These are phyloP conservation scores for Oxygymnocypris stewartii DNA, from an alignment of 2,113 vertebrate species.

Conservation along the genomic window DNA sequence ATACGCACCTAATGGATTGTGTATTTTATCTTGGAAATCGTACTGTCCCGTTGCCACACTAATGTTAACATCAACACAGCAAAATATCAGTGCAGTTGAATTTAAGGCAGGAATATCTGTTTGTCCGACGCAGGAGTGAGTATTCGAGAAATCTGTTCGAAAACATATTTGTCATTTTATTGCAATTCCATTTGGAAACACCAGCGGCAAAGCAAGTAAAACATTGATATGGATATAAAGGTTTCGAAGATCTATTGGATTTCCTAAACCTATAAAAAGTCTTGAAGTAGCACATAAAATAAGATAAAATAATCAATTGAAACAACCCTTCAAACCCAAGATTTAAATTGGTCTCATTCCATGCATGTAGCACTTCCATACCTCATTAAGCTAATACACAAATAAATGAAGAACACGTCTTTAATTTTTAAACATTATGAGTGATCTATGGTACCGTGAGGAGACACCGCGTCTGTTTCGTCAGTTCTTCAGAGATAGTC, in stretches of 20 bases:
- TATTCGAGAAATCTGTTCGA: not conserved
- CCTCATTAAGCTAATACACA: slow-evolving; percentile 39
- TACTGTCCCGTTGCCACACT: not conserved
- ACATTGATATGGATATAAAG: slow-evolving; percentile 10
- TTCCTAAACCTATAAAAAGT: slow-evolving; percentile 3
- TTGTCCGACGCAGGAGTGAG: not conserved
- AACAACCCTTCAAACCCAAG: slow-evolving; percentile 7
- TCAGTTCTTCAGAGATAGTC: slow-evolving; percentile 3
- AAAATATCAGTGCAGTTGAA: not conserved
- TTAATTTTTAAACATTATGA: slow-evolving; percentile 31
- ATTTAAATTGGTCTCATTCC: not conserved
- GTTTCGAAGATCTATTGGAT: slow-evolving; percentile 3
- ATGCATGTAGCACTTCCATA: slow-evolving; percentile 16
- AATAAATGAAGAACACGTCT: slow-evolving; percentile 21
- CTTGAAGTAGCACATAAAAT: slow-evolving; percentile 16
- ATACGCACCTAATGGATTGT: not conserved
- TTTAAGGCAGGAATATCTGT: not conserved
- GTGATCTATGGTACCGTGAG: slow-evolving; percentile 5
- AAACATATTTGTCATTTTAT: slow-evolving; percentile 19
- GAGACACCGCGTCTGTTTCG: slow-evolving; percentile 7
- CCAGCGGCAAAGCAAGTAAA: not conserved
- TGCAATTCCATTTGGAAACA: slow-evolving; percentile 5
- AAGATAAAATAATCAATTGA: not conserved
- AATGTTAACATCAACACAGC: not conserved
- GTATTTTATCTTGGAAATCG: not conserved